Evolutionary conservation across 2,797 vertebrate genomes (phyloP), one percentile per base, ranked within the genome.

Genomic region (Heteromormyrus szaboi): DNA sequence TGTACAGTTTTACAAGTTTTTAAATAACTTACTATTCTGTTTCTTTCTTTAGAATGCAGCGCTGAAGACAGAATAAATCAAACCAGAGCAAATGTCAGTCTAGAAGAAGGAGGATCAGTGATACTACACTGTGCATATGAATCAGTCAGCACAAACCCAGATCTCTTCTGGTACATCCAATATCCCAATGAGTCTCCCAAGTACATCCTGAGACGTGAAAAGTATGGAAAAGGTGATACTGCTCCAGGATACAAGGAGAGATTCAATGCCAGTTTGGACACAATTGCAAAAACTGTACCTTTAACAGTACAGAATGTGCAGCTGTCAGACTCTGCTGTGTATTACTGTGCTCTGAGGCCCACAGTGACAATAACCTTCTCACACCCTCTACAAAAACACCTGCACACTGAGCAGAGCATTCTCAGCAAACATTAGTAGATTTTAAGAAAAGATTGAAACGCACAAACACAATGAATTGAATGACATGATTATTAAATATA

Each of bases 131-230:
- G 91, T 91, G 8, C 8, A 22, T 62, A 62, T 25, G n/a, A 22
- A 25, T 51, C 9, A 2, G 92, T 90, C 17, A 87, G 90, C 88
- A 83, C 14, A 41, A 8, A 1, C 14, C 19, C 0, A 37, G 81
- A 90, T 54, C 86, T 93, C 17, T 88, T 88, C 85, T 92, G 92
- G 92, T 92, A 91, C 79, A 92, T 92, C 84, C 90, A 93, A 56
- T 59, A n/a, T 59, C n/a, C 89, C 29, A 87, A 12, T 29, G 84
- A 85, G 51, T 59, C 88, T 54, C 85, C 90, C 11, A 53, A 85
- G 88, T 89, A 90, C 48, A 88, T 92, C 11, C 72, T 92, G 89
- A 11, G 1, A 79, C 89, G 54, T 0, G 5, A 48, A 2, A 65
- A 17, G 12, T 14, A 3, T 85, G 14, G 44, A 29, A 2, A 9